Evolutionary conservation across 2,113 vertebrate species (phyloP).

Genomic region (Tichodroma muraria): DNA sequence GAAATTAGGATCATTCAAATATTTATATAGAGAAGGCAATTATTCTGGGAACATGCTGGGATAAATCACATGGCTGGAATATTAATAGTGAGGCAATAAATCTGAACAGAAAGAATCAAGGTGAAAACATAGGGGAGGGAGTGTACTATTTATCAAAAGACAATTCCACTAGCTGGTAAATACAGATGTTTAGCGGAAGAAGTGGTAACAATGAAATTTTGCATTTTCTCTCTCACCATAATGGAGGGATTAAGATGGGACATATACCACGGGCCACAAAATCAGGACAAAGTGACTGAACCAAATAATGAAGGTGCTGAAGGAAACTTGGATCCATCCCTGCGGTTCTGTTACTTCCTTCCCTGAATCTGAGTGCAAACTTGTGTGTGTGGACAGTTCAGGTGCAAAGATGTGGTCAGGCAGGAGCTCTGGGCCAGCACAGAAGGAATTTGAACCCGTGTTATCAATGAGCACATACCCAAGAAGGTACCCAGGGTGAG

Average conservation of each 20-base stretch:
- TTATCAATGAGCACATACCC: accelerated
- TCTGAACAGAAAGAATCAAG: constrained; percentile 32
- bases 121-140: constrained; percentile 13
- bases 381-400: accelerated
- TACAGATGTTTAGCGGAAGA: not conserved
- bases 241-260: not conserved
- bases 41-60: constrained; percentile 41
- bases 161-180: constrained; percentile 9
- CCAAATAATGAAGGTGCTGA: not conserved
- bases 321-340: not conserved
- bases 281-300: not conserved
- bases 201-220: not conserved
- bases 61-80: constrained; percentile 47
- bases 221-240: not conserved
- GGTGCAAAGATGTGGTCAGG: not conserved
- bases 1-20: constrained; percentile 62
- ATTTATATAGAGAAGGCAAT: constrained; percentile 55
- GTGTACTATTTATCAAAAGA: constrained; percentile 23
- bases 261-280: not conserved
- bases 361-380: not conserved
- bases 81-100: constrained; percentile 43
- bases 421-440: not conserved
- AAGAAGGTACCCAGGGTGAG: not conserved
- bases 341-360: not conserved
- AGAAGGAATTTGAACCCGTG: not conserved